Base-by-base conservation (phyloP, 2,888 invertebrate genomes). In the Alloplasta piceator region DNA sequence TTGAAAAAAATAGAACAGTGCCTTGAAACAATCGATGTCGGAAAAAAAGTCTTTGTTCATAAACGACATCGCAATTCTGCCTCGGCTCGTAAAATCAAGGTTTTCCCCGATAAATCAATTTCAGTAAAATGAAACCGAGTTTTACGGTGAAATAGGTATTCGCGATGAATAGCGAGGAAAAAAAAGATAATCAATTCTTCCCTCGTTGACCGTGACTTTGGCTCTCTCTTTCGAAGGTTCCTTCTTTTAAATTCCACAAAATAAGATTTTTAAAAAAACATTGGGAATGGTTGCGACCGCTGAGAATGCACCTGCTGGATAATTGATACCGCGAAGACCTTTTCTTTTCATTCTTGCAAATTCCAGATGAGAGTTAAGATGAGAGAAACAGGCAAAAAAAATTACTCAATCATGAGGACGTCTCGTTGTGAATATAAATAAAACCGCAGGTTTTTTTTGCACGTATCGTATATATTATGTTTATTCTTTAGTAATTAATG, bases 141-240 rank as follows among this genome's bases (percentile, higher is more conserved):
- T 52, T 52, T 52, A 52, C 14, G 52, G 16, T 12, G 14, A 16
- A 52, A 52, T 14, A 14, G 14, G 14, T 4, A 12, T 7, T 52
- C 12, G 14, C 12, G 48, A 12, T 12, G 14, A 52, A 14, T 14
- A 6, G 12, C 52, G 14, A 12, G 52, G 12, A 14, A 52, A 52
- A 52, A 52, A 14, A 2, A 48, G 14, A 14, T 14, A 12, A 52
- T 52, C 14, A 52, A 52, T 5, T 52, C 52, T 52, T 52, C 5
- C 52, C 52, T 14, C 52, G 6, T 43, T 10, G 43, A 43, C 43
- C 43, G 43, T 43, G 43, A 43, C 6, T 50, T 36, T 72, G 75
- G 68, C 60, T 67, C 50, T 75, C 60, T 75, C 80, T 79, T 75
- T 75, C 70, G 46, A 14, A 38, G 26, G 71, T 56, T 77, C 38